Base-by-base conservation (phyloP, 2,797 vertebrate species). In the Mormyrus proboscirostris region DNA sequence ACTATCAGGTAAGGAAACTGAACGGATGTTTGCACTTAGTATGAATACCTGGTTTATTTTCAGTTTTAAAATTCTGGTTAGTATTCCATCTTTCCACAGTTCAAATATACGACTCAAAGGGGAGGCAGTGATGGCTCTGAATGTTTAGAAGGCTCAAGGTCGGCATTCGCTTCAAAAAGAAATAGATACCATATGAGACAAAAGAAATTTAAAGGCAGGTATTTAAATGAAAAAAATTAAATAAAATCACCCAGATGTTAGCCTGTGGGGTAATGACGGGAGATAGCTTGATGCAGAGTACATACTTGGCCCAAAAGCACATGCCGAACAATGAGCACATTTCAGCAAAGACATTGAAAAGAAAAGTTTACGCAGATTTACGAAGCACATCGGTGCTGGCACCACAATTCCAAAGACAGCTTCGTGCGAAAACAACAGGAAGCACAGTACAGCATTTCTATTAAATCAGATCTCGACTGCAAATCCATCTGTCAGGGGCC, bases 401-500 rank as follows among this genome's bases (percentile, higher is more conserved):
- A n/a, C 19, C 16, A 88, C 16, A 44, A n/a, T 82, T 79, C 38
- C 88, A 47, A 1, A 55, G 76, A 33, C 88, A 12, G 29, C 41
- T 9, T 44, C 57, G 29, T 51, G 25, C n/a, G 83, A 62, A 84
- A 84, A 89, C 16, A 69, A 86, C 4, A 65, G 25, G 47, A 51
- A 88, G 4, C 16, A 4, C 51, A 6, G 29, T n/a, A 10, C 49
- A 22, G 51, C 49, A 38, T 55, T 57, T 87, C 53, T 19, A 38
- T 87, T n/a, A 55, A 87, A 59, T 59, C 53, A 87, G 51, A 87
- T 55, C 51, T 87, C 47, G 7, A n/a, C 29, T 38, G 95, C 90
- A 91, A 92, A 88, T 92, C 38, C 0, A 53, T 16, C 49, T 92
- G 92, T 93, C 94, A 57, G 91, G 93, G 93, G 90, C 89, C 91